Conservation (phyloP, 2,113 vertebrate genomes). For the Mionectes macconnelli region DNA sequence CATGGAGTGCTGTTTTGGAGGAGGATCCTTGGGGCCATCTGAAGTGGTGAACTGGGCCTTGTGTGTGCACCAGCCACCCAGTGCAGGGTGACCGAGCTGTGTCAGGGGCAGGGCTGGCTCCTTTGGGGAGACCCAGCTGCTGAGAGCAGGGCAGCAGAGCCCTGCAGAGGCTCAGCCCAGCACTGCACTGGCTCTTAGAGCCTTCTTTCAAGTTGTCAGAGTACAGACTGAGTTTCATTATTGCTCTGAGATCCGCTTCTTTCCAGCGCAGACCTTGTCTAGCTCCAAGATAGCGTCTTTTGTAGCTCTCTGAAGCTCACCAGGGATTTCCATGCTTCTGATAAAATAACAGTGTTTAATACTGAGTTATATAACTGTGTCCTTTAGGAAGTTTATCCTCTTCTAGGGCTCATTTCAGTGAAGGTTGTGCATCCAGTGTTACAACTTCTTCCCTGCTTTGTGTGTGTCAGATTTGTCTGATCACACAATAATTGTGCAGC, state of each 20-base stretch:
- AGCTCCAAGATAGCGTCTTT: not conserved
- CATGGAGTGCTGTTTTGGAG: not conserved
- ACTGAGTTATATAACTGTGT: not conserved
- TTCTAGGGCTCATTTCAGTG: not conserved
- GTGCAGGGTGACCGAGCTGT: not conserved
- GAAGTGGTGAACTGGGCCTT: not conserved
- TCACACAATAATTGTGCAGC: not conserved
- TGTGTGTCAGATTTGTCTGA: not conserved
- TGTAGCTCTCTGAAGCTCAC: not conserved
- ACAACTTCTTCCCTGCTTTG: not conserved
- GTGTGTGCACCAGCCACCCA: too few relatives aligned
- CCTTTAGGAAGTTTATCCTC: not conserved
- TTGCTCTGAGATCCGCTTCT: not conserved
- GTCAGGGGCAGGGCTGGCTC: not conserved
- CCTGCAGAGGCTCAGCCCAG: not conserved
- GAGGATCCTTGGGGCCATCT: not conserved
- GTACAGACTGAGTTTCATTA: not conserved
- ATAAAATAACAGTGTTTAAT: not conserved
- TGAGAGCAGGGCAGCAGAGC: not conserved
- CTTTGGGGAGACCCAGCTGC: not conserved
- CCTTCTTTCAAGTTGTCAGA: not conserved
- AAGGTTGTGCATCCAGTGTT: not conserved
- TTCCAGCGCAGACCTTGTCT: not conserved
- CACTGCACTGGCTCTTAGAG: rapidly evolving
- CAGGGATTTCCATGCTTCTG: not conserved